Evolutionary conservation across 2,888 invertebrate genomes (phyloP).

Genomic region (Brachypalpus laphriformis): DNA sequence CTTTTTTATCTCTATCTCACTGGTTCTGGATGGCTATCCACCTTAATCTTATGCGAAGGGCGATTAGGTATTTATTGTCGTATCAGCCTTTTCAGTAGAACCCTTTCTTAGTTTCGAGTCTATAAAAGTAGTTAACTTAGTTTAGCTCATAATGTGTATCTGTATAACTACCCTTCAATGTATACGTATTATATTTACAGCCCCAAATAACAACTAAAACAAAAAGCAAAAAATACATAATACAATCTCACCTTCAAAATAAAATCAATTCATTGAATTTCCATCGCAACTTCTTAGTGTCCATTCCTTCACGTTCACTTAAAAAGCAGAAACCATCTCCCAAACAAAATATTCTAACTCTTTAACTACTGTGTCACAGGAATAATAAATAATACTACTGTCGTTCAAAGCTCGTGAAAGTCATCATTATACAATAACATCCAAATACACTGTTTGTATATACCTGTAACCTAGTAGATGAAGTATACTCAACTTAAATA

Average conservation of each 20-base stretch:
- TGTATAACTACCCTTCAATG: constrained; percentile 24
- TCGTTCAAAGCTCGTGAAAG: not conserved
- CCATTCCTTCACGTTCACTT: constrained; percentile 29
- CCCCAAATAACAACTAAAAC: constrained; percentile 38
- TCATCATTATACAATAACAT: constrained; percentile 21
- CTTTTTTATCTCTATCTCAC: too few relatives aligned
- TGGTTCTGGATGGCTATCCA: too few relatives aligned
- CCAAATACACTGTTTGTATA: not conserved
- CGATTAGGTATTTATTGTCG: too few relatives aligned
- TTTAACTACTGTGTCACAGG: not conserved
- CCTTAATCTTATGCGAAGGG: too few relatives aligned
- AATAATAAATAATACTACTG: constrained; percentile 4
- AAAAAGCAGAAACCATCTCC: constrained; percentile 4
- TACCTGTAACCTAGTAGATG: constrained; percentile 15
- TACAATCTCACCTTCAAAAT: constrained; percentile 19
- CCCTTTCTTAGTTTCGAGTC: not conserved
- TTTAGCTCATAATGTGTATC: constrained; percentile 25
- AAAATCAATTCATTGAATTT: constrained; percentile 24
- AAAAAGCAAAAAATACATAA: constrained; percentile 23
- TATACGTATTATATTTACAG: constrained; percentile 43
- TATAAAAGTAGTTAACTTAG: not conserved
- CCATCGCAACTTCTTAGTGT: constrained; percentile 18
- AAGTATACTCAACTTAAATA: constrained; percentile 9
- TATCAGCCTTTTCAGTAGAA: constrained; percentile 21
- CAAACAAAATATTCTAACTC: not conserved